Evolutionary conservation across 1,140 invertebrate genomes (phyloP).

Genomic region (Portunus trituberculatus): DNA sequence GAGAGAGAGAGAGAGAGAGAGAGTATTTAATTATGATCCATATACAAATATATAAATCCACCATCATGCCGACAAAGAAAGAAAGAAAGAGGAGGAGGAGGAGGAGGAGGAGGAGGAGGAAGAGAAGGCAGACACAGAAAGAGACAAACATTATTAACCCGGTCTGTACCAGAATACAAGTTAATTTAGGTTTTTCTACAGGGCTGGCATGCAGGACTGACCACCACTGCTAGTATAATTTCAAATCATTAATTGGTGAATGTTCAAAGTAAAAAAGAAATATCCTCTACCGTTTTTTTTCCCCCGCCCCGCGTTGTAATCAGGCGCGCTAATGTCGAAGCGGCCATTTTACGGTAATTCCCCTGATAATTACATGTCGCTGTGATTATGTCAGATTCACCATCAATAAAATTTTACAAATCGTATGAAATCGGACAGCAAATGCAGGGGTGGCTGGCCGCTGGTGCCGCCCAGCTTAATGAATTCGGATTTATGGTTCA

Average conservation of each 20-base stretch:
- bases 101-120: not conserved
- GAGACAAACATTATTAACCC: not conserved
- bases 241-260: not conserved
- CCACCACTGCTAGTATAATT: not conserved
- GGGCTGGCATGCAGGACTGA: no score
- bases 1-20: conserved; percentile 11
- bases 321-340: conserved; percentile 37
- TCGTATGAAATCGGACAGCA: conserved; percentile 46
- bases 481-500: conserved; percentile 17
- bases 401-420: conserved; percentile 64
- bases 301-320: conserved; percentile 38
- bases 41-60: no score
- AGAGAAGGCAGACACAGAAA: not conserved
- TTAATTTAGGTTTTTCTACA: no score
- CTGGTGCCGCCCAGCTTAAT: not conserved
- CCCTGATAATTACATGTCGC: conserved; percentile 55
- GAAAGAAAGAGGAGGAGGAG: not conserved
- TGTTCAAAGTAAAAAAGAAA: not conserved
- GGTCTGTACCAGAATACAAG: no score
- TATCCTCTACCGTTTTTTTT: not conserved
- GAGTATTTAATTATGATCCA: not conserved
- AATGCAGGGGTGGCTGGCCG: not conserved
- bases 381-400: conserved; percentile 61
- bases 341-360: conserved; percentile 64
- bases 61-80: not conserved